Evolutionary conservation across 2,888 invertebrate species (phyloP).

Genomic region (Cyaniris semiargus): DNA sequence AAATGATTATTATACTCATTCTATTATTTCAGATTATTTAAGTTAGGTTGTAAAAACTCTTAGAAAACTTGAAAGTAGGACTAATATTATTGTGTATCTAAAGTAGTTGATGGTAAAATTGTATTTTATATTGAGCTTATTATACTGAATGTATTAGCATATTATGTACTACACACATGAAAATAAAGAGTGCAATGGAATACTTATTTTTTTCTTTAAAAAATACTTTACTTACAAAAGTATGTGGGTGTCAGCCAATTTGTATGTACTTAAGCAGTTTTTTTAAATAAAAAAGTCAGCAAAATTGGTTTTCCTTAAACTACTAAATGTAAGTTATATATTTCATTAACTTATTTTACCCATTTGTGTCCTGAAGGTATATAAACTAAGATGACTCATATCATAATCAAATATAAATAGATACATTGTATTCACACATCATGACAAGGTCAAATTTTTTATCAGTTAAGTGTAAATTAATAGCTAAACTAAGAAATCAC

Average conservation of each 20-base stretch:
- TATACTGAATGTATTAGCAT: background rate
- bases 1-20: background rate
- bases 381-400: background rate
- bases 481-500: background rate
- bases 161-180: background rate
- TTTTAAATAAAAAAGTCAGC: too few species aligned
- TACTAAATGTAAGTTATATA: too few species aligned
- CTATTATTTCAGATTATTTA: background rate
- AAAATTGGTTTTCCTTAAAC: too few species aligned
- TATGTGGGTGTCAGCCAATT: background rate
- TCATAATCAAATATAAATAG: background rate
- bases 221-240: background rate
- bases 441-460: background rate
- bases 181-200: background rate
- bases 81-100: too few species aligned
- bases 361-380: background rate
- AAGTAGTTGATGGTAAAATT: background rate
- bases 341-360: too few species aligned
- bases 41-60: background rate
- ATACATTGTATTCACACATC: background rate
- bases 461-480: background rate
- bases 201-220: background rate
- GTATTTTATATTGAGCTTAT: background rate
- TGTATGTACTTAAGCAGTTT: background rate
- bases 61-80: too few species aligned